Evolutionary conservation across 2,797 vertebrate genomes (phyloP).

Genomic region (Parotocinclus haroldoi): DNA sequence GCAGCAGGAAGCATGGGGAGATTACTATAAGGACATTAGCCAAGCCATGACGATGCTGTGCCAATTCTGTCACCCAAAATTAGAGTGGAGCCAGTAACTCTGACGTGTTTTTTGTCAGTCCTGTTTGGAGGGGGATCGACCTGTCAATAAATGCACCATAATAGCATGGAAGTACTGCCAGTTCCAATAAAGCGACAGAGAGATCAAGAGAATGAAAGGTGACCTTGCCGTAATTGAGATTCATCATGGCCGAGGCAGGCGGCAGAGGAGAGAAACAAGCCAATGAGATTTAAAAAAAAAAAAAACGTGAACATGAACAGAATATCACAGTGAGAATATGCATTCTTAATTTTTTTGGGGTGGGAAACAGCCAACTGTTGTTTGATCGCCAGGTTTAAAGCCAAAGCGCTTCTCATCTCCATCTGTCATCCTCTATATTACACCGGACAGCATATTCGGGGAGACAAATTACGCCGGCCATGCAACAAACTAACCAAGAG

Average conservation of each 20-base stretch:
- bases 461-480: constrained; percentile 51
- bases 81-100: constrained; percentile 55
- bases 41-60: constrained; percentile 49
- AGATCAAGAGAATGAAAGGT: constrained; percentile 76
- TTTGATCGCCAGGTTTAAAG: constrained; percentile 44
- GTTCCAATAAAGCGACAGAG: constrained; percentile 74
- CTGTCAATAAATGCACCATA: constrained; percentile 75
- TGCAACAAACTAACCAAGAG: neutral
- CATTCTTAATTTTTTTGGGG: constrained; percentile 50
- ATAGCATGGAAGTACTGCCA: constrained; percentile 76
- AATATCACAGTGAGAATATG: constrained; percentile 60
- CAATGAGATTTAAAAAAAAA: constrained; percentile 41
- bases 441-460: constrained; percentile 47
- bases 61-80: constrained; percentile 61
- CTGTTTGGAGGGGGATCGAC: constrained; percentile 65
- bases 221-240: constrained; percentile 83
- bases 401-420: constrained; percentile 26
- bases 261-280: constrained; percentile 58
- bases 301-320: constrained; percentile 28
- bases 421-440: constrained; percentile 46
- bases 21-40: constrained; percentile 62
- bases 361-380: constrained; percentile 57
- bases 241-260: constrained; percentile 72
- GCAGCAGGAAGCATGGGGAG: constrained; percentile 49
- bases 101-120: constrained; percentile 48